These are phyloP conservation scores for Jordanella pulchra DNA, from an alignment of 2,797 vertebrate genomes.

Conservation along the genomic window DNA sequence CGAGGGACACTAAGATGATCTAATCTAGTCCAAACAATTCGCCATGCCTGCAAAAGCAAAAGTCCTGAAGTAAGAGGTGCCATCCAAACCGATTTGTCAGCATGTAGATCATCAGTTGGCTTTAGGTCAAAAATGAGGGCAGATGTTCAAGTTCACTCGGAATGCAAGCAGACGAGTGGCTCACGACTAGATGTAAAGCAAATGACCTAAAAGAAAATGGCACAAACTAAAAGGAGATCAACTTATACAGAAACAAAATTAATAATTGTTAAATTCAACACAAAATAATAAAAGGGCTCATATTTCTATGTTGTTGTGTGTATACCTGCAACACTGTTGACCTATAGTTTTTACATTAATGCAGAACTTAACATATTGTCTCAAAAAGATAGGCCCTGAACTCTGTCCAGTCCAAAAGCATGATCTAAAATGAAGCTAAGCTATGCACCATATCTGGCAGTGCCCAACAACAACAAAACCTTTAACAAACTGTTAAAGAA, in stretches of 20 bases:
- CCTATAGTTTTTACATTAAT: not conserved
- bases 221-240: not conserved
- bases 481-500: not conserved
- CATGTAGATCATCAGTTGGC: slow-evolving; percentile 19
- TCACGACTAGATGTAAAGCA: not conserved
- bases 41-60: slow-evolving; percentile 14
- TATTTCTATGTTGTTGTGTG: not conserved
- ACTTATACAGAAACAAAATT: not conserved
- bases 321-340: not conserved
- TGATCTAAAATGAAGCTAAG: not conserved
- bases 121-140: slow-evolving; percentile 29
- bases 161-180: not conserved
- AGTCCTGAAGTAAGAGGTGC: slow-evolving; percentile 24
- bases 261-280: not conserved
- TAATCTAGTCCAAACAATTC: slow-evolving; percentile 23
- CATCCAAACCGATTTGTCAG: slow-evolving; percentile 33
- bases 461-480: not conserved
- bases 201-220: not conserved
- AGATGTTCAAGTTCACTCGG: slow-evolving; percentile 18
- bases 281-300: not conserved
- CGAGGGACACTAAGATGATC: slow-evolving; percentile 12
- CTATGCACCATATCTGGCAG: not conserved
- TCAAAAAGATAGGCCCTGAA: not conserved
- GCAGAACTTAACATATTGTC: not conserved
- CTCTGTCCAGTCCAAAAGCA: not conserved